These are phyloP conservation scores for Macroteleia sp. DNA, from an alignment of 2,888 invertebrate species.

Conservation along the genomic window DNA sequence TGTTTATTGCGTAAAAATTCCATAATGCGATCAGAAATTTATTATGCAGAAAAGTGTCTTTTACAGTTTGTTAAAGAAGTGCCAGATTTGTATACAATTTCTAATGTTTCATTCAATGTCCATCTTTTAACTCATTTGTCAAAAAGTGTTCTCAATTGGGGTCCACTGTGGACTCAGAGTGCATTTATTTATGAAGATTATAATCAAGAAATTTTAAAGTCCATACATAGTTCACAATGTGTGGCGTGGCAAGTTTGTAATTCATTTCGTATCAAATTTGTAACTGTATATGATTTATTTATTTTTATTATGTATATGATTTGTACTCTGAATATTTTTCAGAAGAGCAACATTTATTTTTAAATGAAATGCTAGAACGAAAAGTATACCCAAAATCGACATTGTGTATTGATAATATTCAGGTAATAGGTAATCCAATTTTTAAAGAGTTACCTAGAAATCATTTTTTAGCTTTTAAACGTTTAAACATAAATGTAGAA, in stretches of 20 bases:
- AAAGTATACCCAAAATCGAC: not conserved
- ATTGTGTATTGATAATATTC: not conserved
- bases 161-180: constrained; percentile 48
- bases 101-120: constrained; percentile 12
- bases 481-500: constrained; percentile 35
- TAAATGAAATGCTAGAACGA: not conserved
- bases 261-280: constrained; percentile 4
- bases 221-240: constrained; percentile 40
- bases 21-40: constrained; percentile 32
- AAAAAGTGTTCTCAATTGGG: constrained; percentile 6
- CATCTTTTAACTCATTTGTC: constrained; percentile 29
- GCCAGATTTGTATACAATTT: constrained; percentile 10
- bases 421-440: not conserved
- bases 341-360: not conserved
- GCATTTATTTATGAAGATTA: constrained; percentile 57
- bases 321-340: too few species aligned
- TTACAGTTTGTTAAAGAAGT: constrained; percentile 37
- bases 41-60: not conserved
- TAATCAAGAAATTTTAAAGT: constrained; percentile 27
- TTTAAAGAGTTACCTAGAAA: constrained; percentile 6
- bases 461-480: constrained; percentile 35
- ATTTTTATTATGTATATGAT: not conserved
- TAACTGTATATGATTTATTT: too few species aligned
- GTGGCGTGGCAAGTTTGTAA: constrained; percentile 48
- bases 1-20: too few species aligned